A percentile compares a stretch with the other conserved stretches of the same genome.
Evolutionary conservation across 2,113 vertebrate species (phyloP).

Genomic region (Motacilla alba): DNA sequence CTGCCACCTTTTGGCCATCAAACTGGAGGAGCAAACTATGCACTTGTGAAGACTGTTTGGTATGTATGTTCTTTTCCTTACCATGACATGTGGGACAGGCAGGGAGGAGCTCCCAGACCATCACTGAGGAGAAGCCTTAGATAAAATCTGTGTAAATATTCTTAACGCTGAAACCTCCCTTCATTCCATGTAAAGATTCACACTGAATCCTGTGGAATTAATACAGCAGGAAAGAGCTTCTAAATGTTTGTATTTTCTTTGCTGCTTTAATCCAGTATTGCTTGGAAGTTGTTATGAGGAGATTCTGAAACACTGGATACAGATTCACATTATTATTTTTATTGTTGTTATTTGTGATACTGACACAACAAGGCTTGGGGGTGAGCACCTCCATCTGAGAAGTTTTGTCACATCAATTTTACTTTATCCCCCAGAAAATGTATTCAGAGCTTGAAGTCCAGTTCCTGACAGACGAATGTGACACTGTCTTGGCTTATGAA

Average conservation of each 20-base stretch:
- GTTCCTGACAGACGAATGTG: conserved; percentile 90
- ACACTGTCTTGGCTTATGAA: conserved; percentile 93
- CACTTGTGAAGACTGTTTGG: conserved; percentile 86
- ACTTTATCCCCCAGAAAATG: conserved; percentile 76
- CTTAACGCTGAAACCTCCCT: neutral
- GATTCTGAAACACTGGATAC: neutral
- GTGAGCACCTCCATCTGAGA: neutral
- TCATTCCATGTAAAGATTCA: neutral
- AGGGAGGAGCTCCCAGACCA: neutral
- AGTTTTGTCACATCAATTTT: neutral
- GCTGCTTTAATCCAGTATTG: neutral
- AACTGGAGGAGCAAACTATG: conserved; percentile 90
- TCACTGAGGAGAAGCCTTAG: neutral
- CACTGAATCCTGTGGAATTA: neutral
- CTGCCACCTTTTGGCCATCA: conserved; percentile 89
- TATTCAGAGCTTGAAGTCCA: conserved; percentile 85
- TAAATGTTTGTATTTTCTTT: neutral
- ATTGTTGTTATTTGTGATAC: neutral
- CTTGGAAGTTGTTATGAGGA: neutral
- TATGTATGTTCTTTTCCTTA: conserved; percentile 39
- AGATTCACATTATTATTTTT: neutral
- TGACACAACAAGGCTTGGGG: neutral
- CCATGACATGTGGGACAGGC: neutral
- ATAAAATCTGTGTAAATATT: neutral
- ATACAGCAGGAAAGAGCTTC: neutral